A percentile compares a stretch with the other conserved stretches of the same genome.
These are phyloP conservation scores for Sciurus vulgaris DNA, from an alignment of 2,797 vertebrate genomes.

Conservation along the genomic window DNA sequence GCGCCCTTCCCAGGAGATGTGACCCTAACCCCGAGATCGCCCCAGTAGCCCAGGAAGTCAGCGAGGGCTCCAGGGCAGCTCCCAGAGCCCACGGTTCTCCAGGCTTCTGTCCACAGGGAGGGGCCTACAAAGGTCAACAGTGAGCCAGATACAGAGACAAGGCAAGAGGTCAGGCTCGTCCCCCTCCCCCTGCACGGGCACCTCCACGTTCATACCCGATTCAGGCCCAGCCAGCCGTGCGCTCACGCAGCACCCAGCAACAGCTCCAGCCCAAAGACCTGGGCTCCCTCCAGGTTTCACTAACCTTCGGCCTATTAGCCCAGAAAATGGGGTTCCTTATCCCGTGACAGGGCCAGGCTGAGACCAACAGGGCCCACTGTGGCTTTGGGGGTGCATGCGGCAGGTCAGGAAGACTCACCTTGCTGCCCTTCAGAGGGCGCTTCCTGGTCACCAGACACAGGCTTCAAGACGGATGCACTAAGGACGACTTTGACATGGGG, in stretches of 20 bases:
- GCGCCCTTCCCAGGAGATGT: neutral
- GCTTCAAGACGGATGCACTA: neutral
- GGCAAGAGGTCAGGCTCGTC: neutral
- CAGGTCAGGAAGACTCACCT: slow-evolving; percentile 49
- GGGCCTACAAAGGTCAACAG: neutral
- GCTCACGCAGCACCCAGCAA: rapidly evolving
- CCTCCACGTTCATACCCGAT: neutral
- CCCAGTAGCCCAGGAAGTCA: neutral
- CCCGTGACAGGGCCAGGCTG: neutral
- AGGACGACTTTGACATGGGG: neutral
- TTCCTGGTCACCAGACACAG: neutral
- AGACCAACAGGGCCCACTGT: neutral
- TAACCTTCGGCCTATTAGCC: neutral
- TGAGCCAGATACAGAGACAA: neutral
- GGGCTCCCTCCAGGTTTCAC: neutral
- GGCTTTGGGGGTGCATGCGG: rapidly evolving
- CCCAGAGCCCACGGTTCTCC: neutral
- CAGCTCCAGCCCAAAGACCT: neutral
- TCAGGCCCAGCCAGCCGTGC: neutral
- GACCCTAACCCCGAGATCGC: neutral
- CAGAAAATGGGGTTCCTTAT: neutral
- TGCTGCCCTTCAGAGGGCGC: neutral
- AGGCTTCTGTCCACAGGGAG: neutral
- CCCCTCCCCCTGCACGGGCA: neutral
- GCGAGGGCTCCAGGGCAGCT: neutral